A percentile compares a stretch with the other conserved stretches of the same genome.
These are phyloP conservation scores for Plemyria rubiginata DNA, from an alignment of 2,888 invertebrate genomes.

Conservation along the genomic window DNA sequence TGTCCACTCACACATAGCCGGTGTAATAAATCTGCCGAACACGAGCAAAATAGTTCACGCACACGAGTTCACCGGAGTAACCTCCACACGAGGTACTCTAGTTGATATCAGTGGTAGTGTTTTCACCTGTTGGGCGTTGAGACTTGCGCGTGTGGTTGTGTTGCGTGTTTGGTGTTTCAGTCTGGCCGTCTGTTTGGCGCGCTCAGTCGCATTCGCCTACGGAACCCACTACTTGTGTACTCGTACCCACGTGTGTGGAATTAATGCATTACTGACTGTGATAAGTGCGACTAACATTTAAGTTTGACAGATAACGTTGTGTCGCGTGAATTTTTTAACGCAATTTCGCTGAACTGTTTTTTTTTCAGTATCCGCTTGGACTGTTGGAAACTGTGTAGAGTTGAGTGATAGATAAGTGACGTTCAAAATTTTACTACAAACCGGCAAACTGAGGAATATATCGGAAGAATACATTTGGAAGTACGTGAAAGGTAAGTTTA, in stretches of 20 bases:
- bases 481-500: constrained; percentile 74
- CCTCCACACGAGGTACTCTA: constrained; percentile 76
- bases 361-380: constrained; percentile 9
- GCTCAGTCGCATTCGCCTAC: constrained; percentile 69
- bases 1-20: constrained; percentile 57
- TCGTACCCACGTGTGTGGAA: constrained; percentile 66
- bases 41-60: constrained; percentile 78
- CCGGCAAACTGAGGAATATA: constrained; percentile 79
- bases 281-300: constrained; percentile 71
- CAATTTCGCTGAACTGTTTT: constrained; percentile 11
- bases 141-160: constrained; percentile 67
- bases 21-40: constrained; percentile 75
- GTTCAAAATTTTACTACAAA: constrained; percentile 65
- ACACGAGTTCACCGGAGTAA: constrained; percentile 71
- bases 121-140: constrained; percentile 76
- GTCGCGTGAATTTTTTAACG: constrained; percentile 42
- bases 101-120: constrained; percentile 73
- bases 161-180: constrained; percentile 74
- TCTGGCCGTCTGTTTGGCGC: constrained; percentile 77
- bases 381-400: constrained; percentile 55
- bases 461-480: constrained; percentile 77
- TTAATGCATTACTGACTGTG: constrained; percentile 67
- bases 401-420: constrained; percentile 69
- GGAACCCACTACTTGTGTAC: constrained; percentile 39
- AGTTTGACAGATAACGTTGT: constrained; percentile 66